Percentiles rank a stretch among this genome's conserved stretches.
phyloP scores from a whole-genome alignment of 2,888 invertebrate species.

The Nectonema munidae region DNA sequence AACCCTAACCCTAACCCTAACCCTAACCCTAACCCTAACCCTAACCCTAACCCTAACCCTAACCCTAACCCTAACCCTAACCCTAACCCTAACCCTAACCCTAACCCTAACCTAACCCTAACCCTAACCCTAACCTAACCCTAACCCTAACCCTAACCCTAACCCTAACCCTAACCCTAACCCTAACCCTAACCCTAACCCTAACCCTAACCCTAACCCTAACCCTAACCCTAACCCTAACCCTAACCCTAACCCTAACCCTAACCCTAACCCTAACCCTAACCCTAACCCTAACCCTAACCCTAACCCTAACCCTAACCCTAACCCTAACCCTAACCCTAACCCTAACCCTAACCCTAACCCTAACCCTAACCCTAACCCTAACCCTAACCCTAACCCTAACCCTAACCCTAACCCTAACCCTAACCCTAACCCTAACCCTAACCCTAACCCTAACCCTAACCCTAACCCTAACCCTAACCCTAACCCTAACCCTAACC shows the following conservation, averaged over 20 bases:
- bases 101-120: neutral
- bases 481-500: no score
- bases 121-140: neutral
- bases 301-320: neutral
- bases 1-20: neutral
- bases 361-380: neutral
- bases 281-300: no score
- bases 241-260: constrained; percentile 11
- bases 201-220: constrained; percentile 1
- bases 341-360: constrained; percentile 6
- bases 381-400: constrained; percentile 9
- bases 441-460: constrained; percentile 10
- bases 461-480: constrained; percentile 13
- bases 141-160: neutral
- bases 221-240: constrained; percentile 11
- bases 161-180: no score
- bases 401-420: constrained; percentile 13
- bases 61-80: neutral
- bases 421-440: constrained; percentile 13
- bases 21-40: no score
- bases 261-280: constrained; percentile 10
- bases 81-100: neutral
- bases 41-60: no score
- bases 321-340: neutral
- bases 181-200: neutral